A percentile compares a stretch with the other conserved stretches of the same genome.
phyloP scores from a whole-genome alignment of 1,140 invertebrate genomes.

The Anadara kagoshimensis region DNA sequence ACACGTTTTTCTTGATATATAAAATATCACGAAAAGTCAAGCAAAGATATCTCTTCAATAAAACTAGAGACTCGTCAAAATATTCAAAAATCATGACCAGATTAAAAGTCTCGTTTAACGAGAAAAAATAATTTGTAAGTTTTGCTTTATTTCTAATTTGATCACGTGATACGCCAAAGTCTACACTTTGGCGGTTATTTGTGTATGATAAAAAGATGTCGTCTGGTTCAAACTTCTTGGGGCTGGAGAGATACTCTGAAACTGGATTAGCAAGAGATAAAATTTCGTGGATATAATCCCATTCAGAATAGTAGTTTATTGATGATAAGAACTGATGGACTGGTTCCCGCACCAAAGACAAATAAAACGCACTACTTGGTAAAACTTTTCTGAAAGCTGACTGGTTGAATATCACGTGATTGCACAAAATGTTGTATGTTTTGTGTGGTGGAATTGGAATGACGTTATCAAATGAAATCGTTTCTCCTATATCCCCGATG shows the following conservation, averaged over 20 bases:
- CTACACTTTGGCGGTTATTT: conserved; percentile 6
- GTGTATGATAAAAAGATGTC: conserved; percentile 4
- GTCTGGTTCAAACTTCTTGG: conserved; percentile 2
- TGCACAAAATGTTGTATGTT: conserved; percentile 41
- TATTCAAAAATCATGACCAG: conserved; percentile 12
- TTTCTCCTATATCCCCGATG: conserved; percentile 16
- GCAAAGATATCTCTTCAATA: conserved; percentile 10
- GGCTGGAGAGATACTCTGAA: neutral
- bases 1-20: neutral
- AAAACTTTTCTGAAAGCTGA: conserved; percentile 11
- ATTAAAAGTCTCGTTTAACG: neutral
- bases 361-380: conserved; percentile 7
- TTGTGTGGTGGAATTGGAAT: conserved; percentile 13
- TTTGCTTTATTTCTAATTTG: conserved; percentile 2
- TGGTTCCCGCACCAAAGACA: conserved; percentile 18
- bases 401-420: conserved; percentile 42
- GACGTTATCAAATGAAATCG: conserved; percentile 11
- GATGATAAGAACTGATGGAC: conserved; percentile 10
- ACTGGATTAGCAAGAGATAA: neutral
- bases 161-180: neutral
- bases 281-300: neutral
- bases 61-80: conserved; percentile 14
- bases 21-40: conserved; percentile 7
- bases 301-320: neutral
- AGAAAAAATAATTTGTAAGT: neutral